Evolutionary conservation across 2,113 vertebrate species (phyloP).

Genomic region (Upupa epops): DNA sequence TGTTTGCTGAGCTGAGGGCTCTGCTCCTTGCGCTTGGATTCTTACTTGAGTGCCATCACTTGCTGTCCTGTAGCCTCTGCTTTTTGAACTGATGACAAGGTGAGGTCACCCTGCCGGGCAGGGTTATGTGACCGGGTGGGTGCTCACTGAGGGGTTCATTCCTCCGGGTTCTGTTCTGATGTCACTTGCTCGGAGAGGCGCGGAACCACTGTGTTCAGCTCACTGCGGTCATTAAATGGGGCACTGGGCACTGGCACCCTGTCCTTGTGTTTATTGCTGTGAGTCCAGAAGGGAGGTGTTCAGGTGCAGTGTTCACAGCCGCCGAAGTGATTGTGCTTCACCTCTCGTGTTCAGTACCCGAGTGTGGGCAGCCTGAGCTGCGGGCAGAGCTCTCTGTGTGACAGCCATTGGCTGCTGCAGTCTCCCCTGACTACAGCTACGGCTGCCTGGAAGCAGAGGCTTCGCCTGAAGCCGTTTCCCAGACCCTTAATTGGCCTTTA

Average conservation of each 20-base stretch:
- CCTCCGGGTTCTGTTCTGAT: not conserved
- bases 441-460: not conserved
- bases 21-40: not conserved
- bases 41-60: not conserved
- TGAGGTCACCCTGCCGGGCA: not conserved
- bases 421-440: accelerated
- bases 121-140: not conserved
- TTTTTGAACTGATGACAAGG: not conserved
- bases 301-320: no score
- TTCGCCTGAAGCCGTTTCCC: not conserved
- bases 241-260: not conserved
- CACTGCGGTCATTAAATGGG: not conserved
- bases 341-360: not conserved
- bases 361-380: not conserved
- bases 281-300: not conserved
- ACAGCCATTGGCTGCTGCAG: not conserved
- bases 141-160: not conserved
- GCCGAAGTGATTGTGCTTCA: not conserved
- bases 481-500: not conserved
- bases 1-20: not conserved
- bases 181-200: not conserved
- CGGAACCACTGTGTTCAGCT: not conserved
- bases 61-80: not conserved
- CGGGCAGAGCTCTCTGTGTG: not conserved
- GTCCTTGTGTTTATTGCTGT: not conserved